phyloP scores from a whole-genome alignment of 1,140 invertebrate species.

The Hyposmocoma kahamanoa region DNA sequence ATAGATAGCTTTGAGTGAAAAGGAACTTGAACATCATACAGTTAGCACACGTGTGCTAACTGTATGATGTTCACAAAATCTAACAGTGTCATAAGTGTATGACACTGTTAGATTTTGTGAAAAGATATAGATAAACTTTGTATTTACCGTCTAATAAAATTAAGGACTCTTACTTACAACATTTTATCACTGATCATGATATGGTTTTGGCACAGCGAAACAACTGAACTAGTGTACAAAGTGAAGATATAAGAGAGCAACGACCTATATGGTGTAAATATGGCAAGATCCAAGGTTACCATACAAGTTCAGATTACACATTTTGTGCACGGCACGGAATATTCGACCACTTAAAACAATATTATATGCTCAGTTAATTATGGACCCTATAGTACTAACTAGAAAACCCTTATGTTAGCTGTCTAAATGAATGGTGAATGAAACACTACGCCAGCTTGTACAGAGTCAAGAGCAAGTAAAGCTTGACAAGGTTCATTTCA shows the following conservation, averaged over 20 bases:
- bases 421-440: too few species aligned
- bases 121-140: slow-evolving; percentile 10
- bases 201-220: slow-evolving; percentile 66
- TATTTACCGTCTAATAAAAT: slow-evolving; percentile 23
- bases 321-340: slow-evolving; percentile 3
- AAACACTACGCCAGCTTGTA: too few species aligned
- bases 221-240: slow-evolving; percentile 25
- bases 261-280: slow-evolving; percentile 8
- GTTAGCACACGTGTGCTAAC: too few species aligned
- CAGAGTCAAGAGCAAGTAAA: too few species aligned
- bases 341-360: too few species aligned
- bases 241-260: slow-evolving; percentile 26
- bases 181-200: slow-evolving; percentile 59
- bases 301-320: background rate
- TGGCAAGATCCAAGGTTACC: slow-evolving; percentile 12
- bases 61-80: too few species aligned
- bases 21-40: slow-evolving; percentile 54
- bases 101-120: background rate
- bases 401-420: too few species aligned
- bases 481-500: too few species aligned
- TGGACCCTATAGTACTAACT: too few species aligned
- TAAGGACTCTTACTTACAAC: slow-evolving; percentile 29
- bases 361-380: too few species aligned
- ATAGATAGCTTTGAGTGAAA: slow-evolving; percentile 31
- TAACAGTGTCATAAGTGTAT: too few species aligned